Conservation (phyloP, 1,140 invertebrate genomes). For the Heliconius melpomene region DNA sequence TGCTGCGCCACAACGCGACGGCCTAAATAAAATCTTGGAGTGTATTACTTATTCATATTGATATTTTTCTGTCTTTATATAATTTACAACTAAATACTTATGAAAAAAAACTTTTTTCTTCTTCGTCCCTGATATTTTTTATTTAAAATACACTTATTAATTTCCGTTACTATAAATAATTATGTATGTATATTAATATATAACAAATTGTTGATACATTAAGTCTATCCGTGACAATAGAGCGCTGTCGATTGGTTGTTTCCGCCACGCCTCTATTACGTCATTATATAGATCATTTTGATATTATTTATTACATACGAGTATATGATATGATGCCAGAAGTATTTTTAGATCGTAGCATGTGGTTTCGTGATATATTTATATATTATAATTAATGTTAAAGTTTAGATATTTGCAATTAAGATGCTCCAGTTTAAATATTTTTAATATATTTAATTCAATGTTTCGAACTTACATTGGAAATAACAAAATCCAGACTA, state of each 20-base stretch:
- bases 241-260: slow-evolving; percentile 27
- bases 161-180: background rate
- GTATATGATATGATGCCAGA: background rate
- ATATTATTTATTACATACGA: background rate
- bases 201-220: slow-evolving; percentile 23
- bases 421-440: background rate
- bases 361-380: background rate
- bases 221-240: slow-evolving; percentile 29
- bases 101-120: too few relatives aligned
- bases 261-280: slow-evolving; percentile 24
- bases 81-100: too few relatives aligned
- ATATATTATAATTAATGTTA: background rate
- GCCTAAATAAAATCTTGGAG: too few relatives aligned
- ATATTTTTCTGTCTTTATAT: too few relatives aligned
- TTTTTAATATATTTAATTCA: too few relatives aligned
- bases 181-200: background rate
- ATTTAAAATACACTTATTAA: background rate
- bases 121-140: background rate
- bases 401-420: background rate
- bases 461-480: background rate
- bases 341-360: background rate
- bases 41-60: too few relatives aligned
- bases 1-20: too few relatives aligned
- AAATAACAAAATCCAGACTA: too few relatives aligned
- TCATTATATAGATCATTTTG: slow-evolving; percentile 30